phyloP scores from a whole-genome alignment of 2,888 invertebrate species.

The Alcis repandata region DNA sequence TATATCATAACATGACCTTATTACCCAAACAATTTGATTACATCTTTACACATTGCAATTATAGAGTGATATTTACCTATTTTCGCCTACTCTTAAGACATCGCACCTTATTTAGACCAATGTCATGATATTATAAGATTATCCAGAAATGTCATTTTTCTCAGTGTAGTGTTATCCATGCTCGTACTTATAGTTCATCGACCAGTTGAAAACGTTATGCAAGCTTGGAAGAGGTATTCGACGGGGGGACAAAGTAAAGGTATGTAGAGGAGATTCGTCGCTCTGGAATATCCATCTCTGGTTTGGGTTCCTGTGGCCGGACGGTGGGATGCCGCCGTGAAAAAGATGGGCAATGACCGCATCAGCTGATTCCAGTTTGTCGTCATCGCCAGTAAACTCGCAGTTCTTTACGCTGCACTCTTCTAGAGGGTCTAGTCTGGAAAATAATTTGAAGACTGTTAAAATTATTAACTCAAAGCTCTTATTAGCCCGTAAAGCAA shows the following conservation, averaged over 20 bases:
- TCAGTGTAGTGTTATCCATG: neutral
- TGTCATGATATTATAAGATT: too few species aligned
- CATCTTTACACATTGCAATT: too few species aligned
- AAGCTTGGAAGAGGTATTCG: slow-evolving; percentile 71
- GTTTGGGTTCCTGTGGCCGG: slow-evolving; percentile 57
- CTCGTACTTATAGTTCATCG: slow-evolving; percentile 88
- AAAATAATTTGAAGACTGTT: neutral
- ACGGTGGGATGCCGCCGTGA: slow-evolving; percentile 58
- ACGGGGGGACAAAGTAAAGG: slow-evolving; percentile 77
- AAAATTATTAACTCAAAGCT: too few species aligned
- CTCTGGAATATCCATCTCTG: slow-evolving; percentile 91
- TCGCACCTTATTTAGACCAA: too few species aligned
- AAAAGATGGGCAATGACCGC: slow-evolving; percentile 88
- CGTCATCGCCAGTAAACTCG: slow-evolving; percentile 84
- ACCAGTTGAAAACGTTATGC: slow-evolving; percentile 90
- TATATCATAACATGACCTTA: too few species aligned
- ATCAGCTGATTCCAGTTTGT: slow-evolving; percentile 83
- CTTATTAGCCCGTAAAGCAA: too few species aligned
- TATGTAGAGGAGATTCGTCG: slow-evolving; percentile 89
- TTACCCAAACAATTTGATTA: too few species aligned
- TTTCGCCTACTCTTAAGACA: too few species aligned
- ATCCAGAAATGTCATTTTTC: too few species aligned
- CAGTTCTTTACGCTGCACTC: slow-evolving; percentile 89
- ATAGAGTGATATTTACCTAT: too few species aligned
- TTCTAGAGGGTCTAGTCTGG: slow-evolving; percentile 84